These are phyloP conservation scores for Cataglyphis rosenhaueri DNA, from an alignment of 2,888 invertebrate species.

Conservation along the genomic window DNA sequence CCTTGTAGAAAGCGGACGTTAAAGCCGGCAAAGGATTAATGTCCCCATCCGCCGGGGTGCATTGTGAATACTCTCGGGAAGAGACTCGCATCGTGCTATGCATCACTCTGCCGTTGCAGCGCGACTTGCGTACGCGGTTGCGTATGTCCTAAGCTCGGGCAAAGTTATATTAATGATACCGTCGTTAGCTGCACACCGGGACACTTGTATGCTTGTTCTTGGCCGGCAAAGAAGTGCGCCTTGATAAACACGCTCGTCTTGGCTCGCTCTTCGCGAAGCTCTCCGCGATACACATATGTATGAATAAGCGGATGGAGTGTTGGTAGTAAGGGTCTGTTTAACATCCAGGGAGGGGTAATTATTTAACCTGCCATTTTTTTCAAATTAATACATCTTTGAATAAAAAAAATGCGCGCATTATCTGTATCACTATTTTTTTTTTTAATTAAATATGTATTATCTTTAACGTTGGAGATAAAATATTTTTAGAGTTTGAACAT, in stretches of 20 bases:
- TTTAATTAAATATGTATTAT: background rate
- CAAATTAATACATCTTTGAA: background rate
- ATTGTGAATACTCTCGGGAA: constrained; percentile 73
- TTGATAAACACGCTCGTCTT: constrained; percentile 48
- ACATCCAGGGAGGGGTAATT: background rate
- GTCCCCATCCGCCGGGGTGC: constrained; percentile 67
- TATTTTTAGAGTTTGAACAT: background rate
- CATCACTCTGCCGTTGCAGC: constrained; percentile 67
- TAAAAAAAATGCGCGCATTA: background rate
- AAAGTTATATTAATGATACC: constrained; percentile 75
- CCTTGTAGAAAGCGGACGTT: constrained; percentile 58
- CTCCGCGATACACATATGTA: constrained; percentile 33
- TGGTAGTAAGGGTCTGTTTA: constrained; percentile 1
- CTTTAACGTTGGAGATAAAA: background rate
- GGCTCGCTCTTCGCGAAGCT: constrained; percentile 20
- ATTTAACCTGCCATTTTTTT: background rate
- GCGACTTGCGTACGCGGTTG: constrained; percentile 64
- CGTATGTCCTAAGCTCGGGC: constrained; percentile 68
- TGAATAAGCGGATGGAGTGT: constrained; percentile 12
- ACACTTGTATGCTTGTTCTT: constrained; percentile 69
- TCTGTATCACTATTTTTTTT: background rate
- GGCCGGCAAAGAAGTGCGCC: constrained; percentile 36
- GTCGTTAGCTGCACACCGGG: constrained; percentile 74
- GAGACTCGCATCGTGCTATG: constrained; percentile 63
- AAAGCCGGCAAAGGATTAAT: constrained; percentile 70